Conservation (phyloP, 2,888 invertebrate genomes). For the Leptinotarsa haldemani region DNA sequence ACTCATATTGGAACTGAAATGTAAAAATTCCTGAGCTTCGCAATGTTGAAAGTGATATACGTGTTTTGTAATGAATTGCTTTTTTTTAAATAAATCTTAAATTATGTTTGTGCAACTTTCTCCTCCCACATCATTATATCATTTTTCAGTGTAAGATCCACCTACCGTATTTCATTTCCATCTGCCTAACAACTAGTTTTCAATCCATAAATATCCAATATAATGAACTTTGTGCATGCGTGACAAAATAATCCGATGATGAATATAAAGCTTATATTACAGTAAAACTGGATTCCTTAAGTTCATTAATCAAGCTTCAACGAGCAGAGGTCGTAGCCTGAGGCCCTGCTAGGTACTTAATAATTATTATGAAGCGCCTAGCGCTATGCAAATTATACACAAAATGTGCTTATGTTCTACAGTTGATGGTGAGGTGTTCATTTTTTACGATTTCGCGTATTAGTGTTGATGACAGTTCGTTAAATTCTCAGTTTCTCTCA, state of each 20-base stretch:
- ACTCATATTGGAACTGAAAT: too few relatives aligned
- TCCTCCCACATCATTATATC: background rate
- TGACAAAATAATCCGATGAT: slow-evolving; percentile 55
- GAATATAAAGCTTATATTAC: slow-evolving; percentile 56
- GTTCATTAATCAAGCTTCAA: slow-evolving; percentile 56
- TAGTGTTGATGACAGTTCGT: slow-evolving; percentile 21
- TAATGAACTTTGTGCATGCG: slow-evolving; percentile 49
- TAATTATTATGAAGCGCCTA: slow-evolving; percentile 45
- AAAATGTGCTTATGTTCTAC: slow-evolving; percentile 32
- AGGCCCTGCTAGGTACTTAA: slow-evolving; percentile 48
- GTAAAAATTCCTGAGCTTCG: too few relatives aligned
- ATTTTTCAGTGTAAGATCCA: background rate
- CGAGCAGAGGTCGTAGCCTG: slow-evolving; percentile 51
- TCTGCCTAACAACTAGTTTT: background rate
- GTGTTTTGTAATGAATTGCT: too few relatives aligned
- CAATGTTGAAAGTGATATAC: too few relatives aligned
- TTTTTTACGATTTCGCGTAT: slow-evolving; percentile 29
- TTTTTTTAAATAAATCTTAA: too few relatives aligned
- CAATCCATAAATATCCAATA: slow-evolving; percentile 46
- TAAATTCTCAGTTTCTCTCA: background rate
- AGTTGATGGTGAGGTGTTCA: slow-evolving; percentile 35
- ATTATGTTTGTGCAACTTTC: too few relatives aligned
- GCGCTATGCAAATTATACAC: slow-evolving; percentile 47
- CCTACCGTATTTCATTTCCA: background rate
- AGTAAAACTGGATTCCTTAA: slow-evolving; percentile 55